Percentiles rank a stretch among this genome's conserved stretches.
Evolutionary conservation across 2,797 vertebrate species (phyloP).

Genomic region (Onychomys arenicola): DNA sequence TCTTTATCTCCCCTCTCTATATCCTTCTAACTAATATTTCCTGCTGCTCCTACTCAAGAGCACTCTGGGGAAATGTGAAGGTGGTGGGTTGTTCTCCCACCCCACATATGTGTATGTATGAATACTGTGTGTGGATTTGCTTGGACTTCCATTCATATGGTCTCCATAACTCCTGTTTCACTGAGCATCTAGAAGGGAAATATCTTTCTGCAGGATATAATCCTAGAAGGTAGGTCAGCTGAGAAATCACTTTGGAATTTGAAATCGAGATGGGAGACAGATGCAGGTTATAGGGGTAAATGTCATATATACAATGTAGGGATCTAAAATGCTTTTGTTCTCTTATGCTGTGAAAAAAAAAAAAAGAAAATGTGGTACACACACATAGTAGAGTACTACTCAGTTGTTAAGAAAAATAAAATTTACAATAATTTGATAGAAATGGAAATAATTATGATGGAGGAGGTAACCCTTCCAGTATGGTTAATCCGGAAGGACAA

Average conservation of each 20-base stretch:
- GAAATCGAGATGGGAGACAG: not conserved
- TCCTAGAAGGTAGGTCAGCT: conserved; percentile 68
- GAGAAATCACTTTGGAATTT: conserved; percentile 71
- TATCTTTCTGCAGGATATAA: conserved; percentile 30
- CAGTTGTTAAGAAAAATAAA: not conserved
- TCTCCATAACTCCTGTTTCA: conserved; percentile 13
- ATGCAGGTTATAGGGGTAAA: not conserved
- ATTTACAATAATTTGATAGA: not conserved
- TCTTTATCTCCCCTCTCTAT: too few relatives aligned
- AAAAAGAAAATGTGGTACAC: not conserved
- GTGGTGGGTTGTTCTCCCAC: too few relatives aligned
- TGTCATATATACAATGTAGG: conserved; percentile 6
- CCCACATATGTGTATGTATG: too few relatives aligned
- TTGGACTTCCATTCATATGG: conserved; percentile 11
- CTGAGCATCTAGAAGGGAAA: not conserved
- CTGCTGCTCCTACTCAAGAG: too few relatives aligned
- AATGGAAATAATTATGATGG: not conserved
- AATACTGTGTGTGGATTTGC: not conserved
- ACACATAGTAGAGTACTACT: not conserved
- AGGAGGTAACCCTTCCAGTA: not conserved
- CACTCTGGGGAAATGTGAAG: too few relatives aligned
- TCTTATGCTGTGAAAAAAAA: conserved; percentile 54
- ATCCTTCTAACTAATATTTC: too few relatives aligned
- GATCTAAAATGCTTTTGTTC: conserved; percentile 46
- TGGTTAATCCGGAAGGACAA: not conserved